phyloP scores from a whole-genome alignment of 2,113 vertebrate species.

The Gasterosteus nipponicus region DNA sequence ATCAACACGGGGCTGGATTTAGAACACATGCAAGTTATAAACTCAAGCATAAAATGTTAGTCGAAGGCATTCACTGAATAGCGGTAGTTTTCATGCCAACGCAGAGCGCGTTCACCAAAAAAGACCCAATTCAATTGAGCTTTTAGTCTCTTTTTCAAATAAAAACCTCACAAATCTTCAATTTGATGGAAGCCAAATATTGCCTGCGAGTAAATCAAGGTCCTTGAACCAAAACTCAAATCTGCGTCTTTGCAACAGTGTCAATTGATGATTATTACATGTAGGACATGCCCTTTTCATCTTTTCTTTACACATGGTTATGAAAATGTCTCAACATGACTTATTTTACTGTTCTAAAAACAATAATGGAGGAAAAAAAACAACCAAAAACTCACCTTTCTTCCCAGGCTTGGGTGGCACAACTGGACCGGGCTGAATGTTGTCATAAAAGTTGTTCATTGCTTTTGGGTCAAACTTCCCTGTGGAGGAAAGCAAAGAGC shows the following conservation, averaged over 20 bases:
- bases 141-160: conserved; percentile 19
- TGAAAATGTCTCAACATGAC: not conserved
- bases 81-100: conserved; percentile 33
- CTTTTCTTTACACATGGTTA: not conserved
- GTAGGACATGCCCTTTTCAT: not conserved
- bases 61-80: conserved; percentile 2
- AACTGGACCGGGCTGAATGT: conserved; percentile 93
- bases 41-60: conserved; percentile 25
- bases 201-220: not conserved
- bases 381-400: conserved; percentile 87
- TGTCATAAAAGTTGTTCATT: conserved; percentile 95
- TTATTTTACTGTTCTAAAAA: not conserved
- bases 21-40: not conserved
- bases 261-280: not conserved
- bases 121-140: not conserved
- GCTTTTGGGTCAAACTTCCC: conserved; percentile 97
- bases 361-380: not conserved
- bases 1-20: not conserved
- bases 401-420: conserved; percentile 92
- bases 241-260: not conserved
- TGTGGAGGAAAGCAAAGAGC: conserved; percentile 66
- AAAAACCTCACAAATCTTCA: conserved; percentile 8
- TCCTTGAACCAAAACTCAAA: not conserved
- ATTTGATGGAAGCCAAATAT: not conserved
- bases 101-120: not conserved